These are phyloP conservation scores for Alectoris magna DNA, from an alignment of 2,797 vertebrate genomes.

Conservation along the genomic window DNA sequence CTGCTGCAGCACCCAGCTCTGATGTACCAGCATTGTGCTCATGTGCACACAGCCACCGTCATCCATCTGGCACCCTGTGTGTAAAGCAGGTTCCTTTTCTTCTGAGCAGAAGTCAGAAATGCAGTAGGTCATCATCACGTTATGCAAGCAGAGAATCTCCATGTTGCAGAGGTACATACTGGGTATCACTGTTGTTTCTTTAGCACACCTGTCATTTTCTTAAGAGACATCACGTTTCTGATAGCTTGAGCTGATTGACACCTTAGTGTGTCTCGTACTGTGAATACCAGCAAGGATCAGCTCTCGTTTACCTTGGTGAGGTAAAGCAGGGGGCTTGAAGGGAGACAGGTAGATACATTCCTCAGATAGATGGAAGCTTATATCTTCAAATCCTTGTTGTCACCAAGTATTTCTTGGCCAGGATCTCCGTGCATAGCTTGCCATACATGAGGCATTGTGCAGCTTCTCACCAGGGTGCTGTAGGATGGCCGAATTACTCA, in stretches of 20 bases:
- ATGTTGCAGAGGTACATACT: background rate
- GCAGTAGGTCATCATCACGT: background rate
- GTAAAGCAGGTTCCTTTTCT: background rate
- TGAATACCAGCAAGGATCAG: constrained; percentile 35
- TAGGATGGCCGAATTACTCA: background rate
- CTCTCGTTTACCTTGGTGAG: constrained; percentile 63
- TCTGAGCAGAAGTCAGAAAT: background rate
- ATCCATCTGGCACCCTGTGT: background rate
- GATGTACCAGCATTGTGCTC: fast-evolving
- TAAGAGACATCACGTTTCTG: constrained; percentile 8
- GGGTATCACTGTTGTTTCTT: background rate
- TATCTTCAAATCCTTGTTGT: constrained; percentile 50
- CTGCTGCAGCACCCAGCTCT: background rate
- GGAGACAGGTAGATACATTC: constrained; percentile 22
- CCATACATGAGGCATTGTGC: background rate
- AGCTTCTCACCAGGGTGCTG: background rate
- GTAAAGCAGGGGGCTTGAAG: constrained; percentile 36
- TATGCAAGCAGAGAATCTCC: background rate
- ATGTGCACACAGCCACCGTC: fast-evolving
- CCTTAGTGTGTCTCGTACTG: constrained; percentile 21
- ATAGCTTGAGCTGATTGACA: constrained; percentile 53
- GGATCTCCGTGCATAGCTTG: background rate
- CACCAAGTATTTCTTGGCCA: constrained; percentile 9
- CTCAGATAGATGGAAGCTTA: constrained; percentile 31
- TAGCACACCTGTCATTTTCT: background rate